phyloP scores from a whole-genome alignment of 2,888 invertebrate genomes.

The Amphiduros pacificus region DNA sequence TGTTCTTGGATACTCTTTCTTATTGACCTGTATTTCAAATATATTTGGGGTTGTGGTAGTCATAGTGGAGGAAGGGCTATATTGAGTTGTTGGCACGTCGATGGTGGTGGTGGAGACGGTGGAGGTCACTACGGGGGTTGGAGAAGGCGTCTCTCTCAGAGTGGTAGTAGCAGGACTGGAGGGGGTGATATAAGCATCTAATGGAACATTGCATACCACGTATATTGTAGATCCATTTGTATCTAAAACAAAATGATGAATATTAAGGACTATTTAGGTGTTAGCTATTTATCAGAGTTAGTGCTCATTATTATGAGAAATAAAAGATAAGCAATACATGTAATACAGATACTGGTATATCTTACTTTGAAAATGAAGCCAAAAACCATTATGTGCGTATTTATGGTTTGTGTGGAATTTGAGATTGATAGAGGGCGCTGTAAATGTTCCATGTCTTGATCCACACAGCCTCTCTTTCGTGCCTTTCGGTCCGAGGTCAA shows the following conservation, averaged over 20 bases:
- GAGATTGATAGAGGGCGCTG: background rate
- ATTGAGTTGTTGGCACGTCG: too few species aligned
- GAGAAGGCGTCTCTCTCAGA: too few species aligned
- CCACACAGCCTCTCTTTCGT: background rate
- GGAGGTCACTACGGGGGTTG: too few species aligned
- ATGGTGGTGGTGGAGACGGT: too few species aligned
- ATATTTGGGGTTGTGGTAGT: too few species aligned
- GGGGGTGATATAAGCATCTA: background rate
- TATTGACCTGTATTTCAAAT: too few species aligned
- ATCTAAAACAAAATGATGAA: background rate
- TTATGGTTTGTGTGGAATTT: background rate
- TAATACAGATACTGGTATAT: background rate
- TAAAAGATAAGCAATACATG: background rate
- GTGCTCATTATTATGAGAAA: background rate
- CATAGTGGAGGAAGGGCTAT: too few species aligned
- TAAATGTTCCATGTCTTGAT: background rate
- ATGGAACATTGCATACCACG: constrained; percentile 14
- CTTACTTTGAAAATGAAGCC: background rate
- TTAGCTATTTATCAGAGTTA: background rate
- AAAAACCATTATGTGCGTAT: background rate
- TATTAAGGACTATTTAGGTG: background rate
- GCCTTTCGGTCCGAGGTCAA: background rate
- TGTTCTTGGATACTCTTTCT: too few species aligned
- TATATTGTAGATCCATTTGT: background rate
- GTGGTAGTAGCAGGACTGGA: too few species aligned